Conservation (phyloP, 2,113 vertebrate genomes). For the Gnathonemus echidnorhynchus region DNA sequence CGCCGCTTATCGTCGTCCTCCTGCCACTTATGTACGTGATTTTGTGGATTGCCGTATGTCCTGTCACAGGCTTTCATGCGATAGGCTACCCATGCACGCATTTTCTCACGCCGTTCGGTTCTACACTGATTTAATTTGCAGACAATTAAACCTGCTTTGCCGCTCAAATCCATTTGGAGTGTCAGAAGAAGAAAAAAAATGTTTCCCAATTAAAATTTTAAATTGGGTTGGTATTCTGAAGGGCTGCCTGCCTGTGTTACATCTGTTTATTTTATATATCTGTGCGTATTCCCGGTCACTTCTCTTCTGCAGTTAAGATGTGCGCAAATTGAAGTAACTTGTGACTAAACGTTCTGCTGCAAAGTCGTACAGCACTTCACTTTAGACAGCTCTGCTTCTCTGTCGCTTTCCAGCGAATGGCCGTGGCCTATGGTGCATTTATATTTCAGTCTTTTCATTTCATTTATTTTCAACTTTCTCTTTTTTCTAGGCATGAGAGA, state of each 20-base stretch:
- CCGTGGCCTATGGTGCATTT: not conserved
- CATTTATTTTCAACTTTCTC: not conserved
- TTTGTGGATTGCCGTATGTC: not conserved
- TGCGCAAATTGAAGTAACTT: constrained; percentile 20
- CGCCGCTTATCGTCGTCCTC: not conserved
- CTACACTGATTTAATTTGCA: constrained; percentile 30
- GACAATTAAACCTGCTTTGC: constrained; percentile 26
- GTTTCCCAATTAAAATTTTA: constrained; percentile 39
- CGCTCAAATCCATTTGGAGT: constrained; percentile 43
- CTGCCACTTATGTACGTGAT: not conserved
- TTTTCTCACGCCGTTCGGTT: not conserved
- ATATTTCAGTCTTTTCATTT: not conserved
- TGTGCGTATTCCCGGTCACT: constrained; percentile 10
- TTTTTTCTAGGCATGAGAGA: not conserved
- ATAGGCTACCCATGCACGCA: not conserved
- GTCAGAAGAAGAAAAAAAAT: constrained; percentile 32
- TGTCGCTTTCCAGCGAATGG: not conserved
- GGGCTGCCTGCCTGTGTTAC: constrained; percentile 10
- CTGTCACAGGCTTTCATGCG: not conserved
- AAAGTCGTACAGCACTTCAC: not conserved
- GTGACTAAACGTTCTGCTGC: constrained; percentile 28
- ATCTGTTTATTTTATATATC: constrained; percentile 21
- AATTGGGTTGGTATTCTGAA: constrained; percentile 25
- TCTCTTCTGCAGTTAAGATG: constrained; percentile 28
- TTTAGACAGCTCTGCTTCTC: constrained; percentile 1